Evolutionary conservation across 64 coral and sea anemone species (phyloP), one percentile per base, ranked within the genome.

Genomic region (Pocillopora damicornis): DNA sequence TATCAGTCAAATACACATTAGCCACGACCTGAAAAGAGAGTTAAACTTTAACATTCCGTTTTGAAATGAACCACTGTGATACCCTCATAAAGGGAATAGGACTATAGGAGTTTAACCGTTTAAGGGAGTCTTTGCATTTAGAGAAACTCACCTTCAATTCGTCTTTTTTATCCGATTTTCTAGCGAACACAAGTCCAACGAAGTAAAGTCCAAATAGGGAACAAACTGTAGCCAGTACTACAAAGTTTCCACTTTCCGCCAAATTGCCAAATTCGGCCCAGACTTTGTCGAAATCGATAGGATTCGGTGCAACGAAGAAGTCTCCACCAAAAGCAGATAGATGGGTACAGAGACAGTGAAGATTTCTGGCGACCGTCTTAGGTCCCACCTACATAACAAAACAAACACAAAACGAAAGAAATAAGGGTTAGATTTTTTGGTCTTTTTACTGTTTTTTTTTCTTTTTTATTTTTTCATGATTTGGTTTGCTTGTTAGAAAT

Each of bases 271-370:
- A 92, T 74, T 92, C 90, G 23, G 90, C 90, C 75, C 75, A 92
- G 2, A 92, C 90, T 37, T 92, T 87, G 83, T 92, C 90, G 18
- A 92, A 92, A 22, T 92, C 90, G 35, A 92, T 92, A 16, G 90
- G 90, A 57, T 92, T 92, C 59, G 90, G 90, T 26, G 90, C 83
- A 20, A 92, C 90, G 34, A 92, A 86, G 42, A 92, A 92, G 73
- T 92, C 90, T 8, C 90, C 90, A 17, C 90, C 90, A 73, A 92
- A 92, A 59, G 90, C 90, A 15, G 90, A 92, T 30, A 92, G 64
- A 79, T 92, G 90, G 11, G 81, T 92, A 17, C 90, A 92, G 9
- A 92, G 82, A 42, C 90, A 92, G 51, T 92, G 90, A 61, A 92
- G 83, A 56, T 71, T 92, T 0, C 75, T 30, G 9, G 83, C 58